Evolutionary conservation across 2,797 vertebrate species (phyloP).

Genomic region (Neoniphon sammara): DNA sequence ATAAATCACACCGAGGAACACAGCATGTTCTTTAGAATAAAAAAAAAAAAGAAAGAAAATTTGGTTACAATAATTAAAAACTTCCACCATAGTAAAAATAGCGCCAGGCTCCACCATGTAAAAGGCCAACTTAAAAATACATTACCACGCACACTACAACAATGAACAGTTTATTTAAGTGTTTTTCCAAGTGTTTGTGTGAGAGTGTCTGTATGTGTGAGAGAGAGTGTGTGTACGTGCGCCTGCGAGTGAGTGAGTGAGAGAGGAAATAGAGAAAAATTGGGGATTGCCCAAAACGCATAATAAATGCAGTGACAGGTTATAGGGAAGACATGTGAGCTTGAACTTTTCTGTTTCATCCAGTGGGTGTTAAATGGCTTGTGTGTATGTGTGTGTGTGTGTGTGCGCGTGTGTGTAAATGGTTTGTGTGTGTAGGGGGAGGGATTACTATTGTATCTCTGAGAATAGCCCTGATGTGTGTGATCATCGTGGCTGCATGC

Average conservation of each 20-base stretch:
- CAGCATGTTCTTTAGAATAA: conserved; percentile 5
- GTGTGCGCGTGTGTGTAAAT: conserved; percentile 1
- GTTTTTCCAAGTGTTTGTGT: too few relatives aligned
- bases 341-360: conserved; percentile 42
- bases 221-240: too few relatives aligned
- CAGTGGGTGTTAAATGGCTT: conserved; percentile 26
- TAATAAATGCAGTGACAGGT: conserved; percentile 41
- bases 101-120: not conserved
- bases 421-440: conserved; percentile 14
- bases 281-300: conserved; percentile 13
- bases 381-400: conserved; percentile 20
- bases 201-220: too few relatives aligned
- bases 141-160: not conserved
- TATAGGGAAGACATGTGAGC: conserved; percentile 39
- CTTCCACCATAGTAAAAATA: not conserved
- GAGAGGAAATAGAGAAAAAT: not conserved
- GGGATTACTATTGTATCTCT: conserved; percentile 65
- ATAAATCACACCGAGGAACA: conserved; percentile 37
- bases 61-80: conserved; percentile 34
- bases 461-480: conserved; percentile 65
- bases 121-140: conserved; percentile 11
- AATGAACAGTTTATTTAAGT: conserved; percentile 24
- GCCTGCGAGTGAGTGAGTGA: too few relatives aligned
- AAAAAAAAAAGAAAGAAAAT: not conserved
- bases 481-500: conserved; percentile 55